A percentile compares a stretch with the other conserved stretches of the same genome.
Evolutionary conservation across 2,888 invertebrate genomes (phyloP).

Genomic region (Eumerus sabulonum): DNA sequence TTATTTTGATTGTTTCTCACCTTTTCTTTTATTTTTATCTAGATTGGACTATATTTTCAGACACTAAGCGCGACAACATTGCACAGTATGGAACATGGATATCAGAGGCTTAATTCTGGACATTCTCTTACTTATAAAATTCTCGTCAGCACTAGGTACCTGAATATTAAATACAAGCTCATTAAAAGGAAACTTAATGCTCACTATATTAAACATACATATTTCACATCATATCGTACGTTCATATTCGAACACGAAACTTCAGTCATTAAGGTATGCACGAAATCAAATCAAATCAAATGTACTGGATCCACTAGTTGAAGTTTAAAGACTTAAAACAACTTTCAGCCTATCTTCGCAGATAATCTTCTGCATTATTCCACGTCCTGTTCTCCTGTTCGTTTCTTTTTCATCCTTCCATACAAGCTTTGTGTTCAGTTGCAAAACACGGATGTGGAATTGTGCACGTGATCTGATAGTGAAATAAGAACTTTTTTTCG

Average conservation of each 20-base stretch:
- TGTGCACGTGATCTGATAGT: slow-evolving; percentile 69
- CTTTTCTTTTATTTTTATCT: too few relatives aligned
- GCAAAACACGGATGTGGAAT: slow-evolving; percentile 68
- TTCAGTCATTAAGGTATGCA: too few relatives aligned
- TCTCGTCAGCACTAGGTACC: slow-evolving; percentile 48
- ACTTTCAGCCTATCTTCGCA: slow-evolving; percentile 60
- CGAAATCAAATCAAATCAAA: neutral
- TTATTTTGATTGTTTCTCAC: neutral
- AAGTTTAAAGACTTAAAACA: slow-evolving; percentile 63
- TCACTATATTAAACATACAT: too few relatives aligned
- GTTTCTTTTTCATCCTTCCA: slow-evolving; percentile 49
- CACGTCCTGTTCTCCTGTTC: slow-evolving; percentile 62
- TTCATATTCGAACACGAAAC: too few relatives aligned
- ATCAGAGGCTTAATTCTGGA: neutral
- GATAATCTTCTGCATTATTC: slow-evolving; percentile 66
- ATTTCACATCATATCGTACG: too few relatives aligned
- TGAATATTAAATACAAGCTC: too few relatives aligned
- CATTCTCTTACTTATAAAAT: slow-evolving; percentile 34
- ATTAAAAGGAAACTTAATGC: too few relatives aligned
- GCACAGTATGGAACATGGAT: slow-evolving; percentile 4
- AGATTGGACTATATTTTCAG: too few relatives aligned
- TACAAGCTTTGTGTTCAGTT: slow-evolving; percentile 62
- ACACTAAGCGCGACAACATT: too few relatives aligned
- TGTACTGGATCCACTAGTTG: neutral
- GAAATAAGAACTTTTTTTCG: slow-evolving; percentile 65